phyloP scores from a whole-genome alignment of 2,113 vertebrate genomes.

The Dicaeum eximium region DNA sequence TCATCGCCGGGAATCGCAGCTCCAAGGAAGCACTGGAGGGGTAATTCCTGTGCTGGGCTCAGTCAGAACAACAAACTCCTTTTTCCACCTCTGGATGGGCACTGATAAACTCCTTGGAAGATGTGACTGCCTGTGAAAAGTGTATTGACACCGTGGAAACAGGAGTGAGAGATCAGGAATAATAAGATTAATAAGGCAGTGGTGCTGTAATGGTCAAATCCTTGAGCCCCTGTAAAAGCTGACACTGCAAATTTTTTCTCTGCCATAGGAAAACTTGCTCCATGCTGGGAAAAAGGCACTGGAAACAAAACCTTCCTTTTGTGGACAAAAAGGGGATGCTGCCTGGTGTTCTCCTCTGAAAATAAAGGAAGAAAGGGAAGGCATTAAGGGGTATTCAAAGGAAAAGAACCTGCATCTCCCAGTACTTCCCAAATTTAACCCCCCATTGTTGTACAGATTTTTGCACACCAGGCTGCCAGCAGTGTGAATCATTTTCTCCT shows the following conservation, averaged over 20 bases:
- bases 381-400: neutral
- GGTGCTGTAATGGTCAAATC: neutral
- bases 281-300: accelerated
- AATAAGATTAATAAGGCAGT: neutral
- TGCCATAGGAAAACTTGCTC: neutral
- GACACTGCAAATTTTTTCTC: neutral
- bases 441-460: neutral
- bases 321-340: neutral
- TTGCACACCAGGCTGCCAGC: neutral
- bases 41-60: neutral
- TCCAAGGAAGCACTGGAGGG: neutral
- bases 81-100: neutral
- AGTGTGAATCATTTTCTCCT: neutral
- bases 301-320: neutral
- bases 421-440: neutral
- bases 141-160: neutral
- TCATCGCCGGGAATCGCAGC: neutral
- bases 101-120: neutral
- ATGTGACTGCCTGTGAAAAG: neutral
- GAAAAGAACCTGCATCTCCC: neutral
- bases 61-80: neutral
- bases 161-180: neutral
- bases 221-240: neutral
- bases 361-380: neutral
- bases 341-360: neutral